These are phyloP conservation scores for Diaprepes abbreviatus DNA, from an alignment of 2,888 invertebrate species.

Conservation along the genomic window DNA sequence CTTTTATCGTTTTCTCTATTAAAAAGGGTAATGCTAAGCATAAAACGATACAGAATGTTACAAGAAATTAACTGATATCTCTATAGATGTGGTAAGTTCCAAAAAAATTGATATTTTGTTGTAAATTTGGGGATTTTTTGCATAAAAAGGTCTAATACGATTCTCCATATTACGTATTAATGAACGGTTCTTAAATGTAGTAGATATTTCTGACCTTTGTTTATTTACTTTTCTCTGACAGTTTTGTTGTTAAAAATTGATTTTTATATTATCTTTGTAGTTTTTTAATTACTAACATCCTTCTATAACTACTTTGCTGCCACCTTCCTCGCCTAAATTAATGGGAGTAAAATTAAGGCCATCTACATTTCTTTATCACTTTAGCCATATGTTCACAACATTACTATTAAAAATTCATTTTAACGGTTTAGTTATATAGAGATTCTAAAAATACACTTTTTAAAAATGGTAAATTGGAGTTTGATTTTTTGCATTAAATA, in stretches of 20 bases:
- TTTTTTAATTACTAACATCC: slow-evolving; percentile 3
- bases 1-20: slow-evolving; percentile 59
- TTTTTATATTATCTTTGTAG: not conserved
- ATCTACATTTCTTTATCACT: slow-evolving; percentile 24
- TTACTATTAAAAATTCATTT: not conserved
- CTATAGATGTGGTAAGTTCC: slow-evolving; percentile 54
- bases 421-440: not conserved
- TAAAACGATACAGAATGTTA: slow-evolving; percentile 64
- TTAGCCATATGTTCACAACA: slow-evolving; percentile 36
- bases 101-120: not conserved
- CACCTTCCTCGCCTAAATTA: not conserved
- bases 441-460: too few relatives aligned
- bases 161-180: slow-evolving; percentile 21
- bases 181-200: not conserved
- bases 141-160: not conserved
- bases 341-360: slow-evolving; percentile 30
- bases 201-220: not conserved
- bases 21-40: slow-evolving; percentile 57
- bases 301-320: not conserved
- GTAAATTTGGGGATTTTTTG: not conserved
- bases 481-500: too few relatives aligned
- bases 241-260: not conserved
- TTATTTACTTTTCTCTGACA: not conserved
- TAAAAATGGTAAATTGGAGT: too few relatives aligned
- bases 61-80: slow-evolving; percentile 52